A percentile compares a stretch with the other conserved stretches of the same genome.
These are phyloP conservation scores for Ispidina lecontei DNA, from an alignment of 2,797 vertebrate species.

Conservation along the genomic window DNA sequence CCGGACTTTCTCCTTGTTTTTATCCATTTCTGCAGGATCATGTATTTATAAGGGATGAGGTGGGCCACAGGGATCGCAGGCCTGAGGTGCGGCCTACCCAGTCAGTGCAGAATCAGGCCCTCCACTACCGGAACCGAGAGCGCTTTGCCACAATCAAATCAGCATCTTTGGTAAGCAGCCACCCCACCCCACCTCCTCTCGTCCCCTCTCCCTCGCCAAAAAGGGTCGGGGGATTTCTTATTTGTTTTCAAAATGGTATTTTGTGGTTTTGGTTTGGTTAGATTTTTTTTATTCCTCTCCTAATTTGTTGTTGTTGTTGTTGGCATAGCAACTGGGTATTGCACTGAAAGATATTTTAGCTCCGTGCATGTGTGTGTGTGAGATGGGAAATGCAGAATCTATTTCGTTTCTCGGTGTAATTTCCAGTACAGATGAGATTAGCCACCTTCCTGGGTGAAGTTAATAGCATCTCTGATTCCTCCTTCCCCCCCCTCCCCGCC, in stretches of 20 bases:
- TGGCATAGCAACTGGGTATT: slow-evolving; percentile 94
- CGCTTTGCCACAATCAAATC: slow-evolving; percentile 99
- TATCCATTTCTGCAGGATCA: slow-evolving; percentile 91
- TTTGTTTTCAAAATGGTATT: no score
- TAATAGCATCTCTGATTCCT: not conserved
- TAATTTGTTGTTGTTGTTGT: slow-evolving; percentile 70
- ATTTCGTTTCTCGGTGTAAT: not conserved
- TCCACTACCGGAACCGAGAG: slow-evolving; percentile 96
- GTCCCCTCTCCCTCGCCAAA: slow-evolving; percentile 54
- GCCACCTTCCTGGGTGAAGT: not conserved
- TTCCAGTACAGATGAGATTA: not conserved
- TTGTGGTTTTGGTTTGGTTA: no score
- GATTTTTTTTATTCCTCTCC: not conserved
- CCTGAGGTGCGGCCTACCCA: slow-evolving; percentile 89
- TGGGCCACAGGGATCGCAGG: slow-evolving; percentile 90
- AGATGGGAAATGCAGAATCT: slow-evolving; percentile 25
- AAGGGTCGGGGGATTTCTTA: slow-evolving; percentile 50
- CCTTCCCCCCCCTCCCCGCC: not conserved
- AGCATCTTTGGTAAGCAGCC: slow-evolving; percentile 93
- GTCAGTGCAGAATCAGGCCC: slow-evolving; percentile 91
- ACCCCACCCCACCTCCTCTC: slow-evolving; percentile 59
- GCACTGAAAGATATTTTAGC: slow-evolving; percentile 35
- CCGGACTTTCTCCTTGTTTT: slow-evolving; percentile 87
- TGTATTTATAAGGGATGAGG: slow-evolving; percentile 95
- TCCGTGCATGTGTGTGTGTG: not conserved